Evolutionary conservation across 2,113 vertebrate species (phyloP), one percentile per base, ranked within the genome.

Genomic region (Datnioides undecimradiatus): DNA sequence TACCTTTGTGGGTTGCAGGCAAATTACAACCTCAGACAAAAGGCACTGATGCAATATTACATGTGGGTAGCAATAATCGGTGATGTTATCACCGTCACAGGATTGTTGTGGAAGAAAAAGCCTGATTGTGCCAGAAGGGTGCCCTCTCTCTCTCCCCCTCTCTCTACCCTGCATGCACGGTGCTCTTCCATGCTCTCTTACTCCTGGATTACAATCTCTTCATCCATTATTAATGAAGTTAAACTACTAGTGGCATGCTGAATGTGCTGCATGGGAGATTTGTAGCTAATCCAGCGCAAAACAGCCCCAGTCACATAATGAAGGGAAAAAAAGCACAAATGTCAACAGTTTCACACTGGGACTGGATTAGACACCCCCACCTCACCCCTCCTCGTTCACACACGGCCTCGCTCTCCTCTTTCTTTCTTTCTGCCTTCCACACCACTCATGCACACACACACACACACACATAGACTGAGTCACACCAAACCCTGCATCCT

Each of bases 151-250:
- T 43, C 63, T 71, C 54, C 29, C 46, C 10, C 59, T 65, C 81
- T 55, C 25, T 65, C 29, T 46, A n/a, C 40, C 55, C 41, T 55
- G 51, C 5, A 31, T 59, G 69, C 67, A 45, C 65, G 74, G 45
- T 79, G 76, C 87, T 88, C 85, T 92, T 93, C 84, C 85, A 82
- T 77, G 94, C 94, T 96, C 95, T 94, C 93, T 94, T 96, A 94
- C 94, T 95, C 92, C 63, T 95, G 96, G 97, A 98, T 98, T 98
- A 97, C 95, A 96, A 96, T 97, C 96, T 96, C 96, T 97, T 98
- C 97, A 99, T 99, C 96, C 97, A 99, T 99, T 98, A 99, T 99
- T 98, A 97, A 99, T 99, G 97, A 97, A 96, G 96, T 96, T 97
- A 98, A 97, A 98, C 97, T 97, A 97, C 97, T 96, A 95, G 96